Conservation (phyloP, 1,140 invertebrate genomes). For the Tetragonula clypearis region DNA sequence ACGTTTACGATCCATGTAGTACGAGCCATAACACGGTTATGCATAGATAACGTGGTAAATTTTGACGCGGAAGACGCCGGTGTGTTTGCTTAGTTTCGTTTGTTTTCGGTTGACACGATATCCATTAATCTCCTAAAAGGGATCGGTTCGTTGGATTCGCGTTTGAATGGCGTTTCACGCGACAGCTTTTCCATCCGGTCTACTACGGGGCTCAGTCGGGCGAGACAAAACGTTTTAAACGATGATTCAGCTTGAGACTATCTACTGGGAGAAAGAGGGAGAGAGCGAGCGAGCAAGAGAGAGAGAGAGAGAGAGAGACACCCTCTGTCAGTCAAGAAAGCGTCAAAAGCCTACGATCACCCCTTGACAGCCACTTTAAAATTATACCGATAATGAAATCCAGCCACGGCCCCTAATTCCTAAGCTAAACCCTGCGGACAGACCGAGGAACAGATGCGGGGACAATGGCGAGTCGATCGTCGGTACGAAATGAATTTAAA, state of each 20-base stretch:
- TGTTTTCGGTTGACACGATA: background rate
- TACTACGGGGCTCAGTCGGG: slow-evolving; percentile 20
- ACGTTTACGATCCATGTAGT: background rate
- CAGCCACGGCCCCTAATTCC: slow-evolving; percentile 71
- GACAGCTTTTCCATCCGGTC: slow-evolving; percentile 32
- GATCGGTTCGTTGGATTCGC: slow-evolving; percentile 22
- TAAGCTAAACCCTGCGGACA: slow-evolving; percentile 73
- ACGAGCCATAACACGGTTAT: background rate
- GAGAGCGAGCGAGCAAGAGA: slow-evolving; percentile 3
- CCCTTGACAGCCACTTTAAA: slow-evolving; percentile 80
- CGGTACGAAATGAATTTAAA: slow-evolving; percentile 79
- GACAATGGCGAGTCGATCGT: slow-evolving; percentile 76
- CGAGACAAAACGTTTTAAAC: slow-evolving; percentile 62
- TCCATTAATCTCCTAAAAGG: slow-evolving; percentile 56
- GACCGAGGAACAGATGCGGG: slow-evolving; percentile 76
- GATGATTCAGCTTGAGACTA: slow-evolving; percentile 69
- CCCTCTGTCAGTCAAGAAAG: slow-evolving; percentile 71
- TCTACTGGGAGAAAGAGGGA: background rate
- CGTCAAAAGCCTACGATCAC: slow-evolving; percentile 71
- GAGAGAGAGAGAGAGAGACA: slow-evolving; percentile 43
- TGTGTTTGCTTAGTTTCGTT: background rate
- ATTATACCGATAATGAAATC: slow-evolving; percentile 81
- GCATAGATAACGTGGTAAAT: background rate
- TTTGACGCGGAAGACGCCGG: background rate
- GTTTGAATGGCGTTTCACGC: slow-evolving; percentile 37